Base-by-base conservation (phyloP, 1,140 invertebrate genomes). In the Tetranychus cinnabarinus region DNA sequence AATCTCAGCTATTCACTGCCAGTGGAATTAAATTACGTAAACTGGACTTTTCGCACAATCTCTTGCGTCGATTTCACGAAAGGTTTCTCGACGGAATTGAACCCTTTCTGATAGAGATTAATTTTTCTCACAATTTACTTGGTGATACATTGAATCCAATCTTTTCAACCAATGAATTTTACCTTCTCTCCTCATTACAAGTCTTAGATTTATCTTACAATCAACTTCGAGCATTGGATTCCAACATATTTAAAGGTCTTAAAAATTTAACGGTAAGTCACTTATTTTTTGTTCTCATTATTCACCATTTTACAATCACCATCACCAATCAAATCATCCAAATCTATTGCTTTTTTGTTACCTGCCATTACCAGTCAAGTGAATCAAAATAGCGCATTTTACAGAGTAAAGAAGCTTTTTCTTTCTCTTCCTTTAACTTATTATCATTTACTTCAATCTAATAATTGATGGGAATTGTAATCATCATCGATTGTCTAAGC, bases 111-210 rank as follows among this genome's bases (percentile, higher is more conserved):
- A 79, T 80, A 23, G 81, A 84, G 65, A 69, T 92, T 46, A 76
- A 79, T 36, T 71, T 91, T 23, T 77, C 80, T 10, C 78, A 87
- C 67, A 92, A 92, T 71, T 73, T 87, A 31, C 73, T 92, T 3
- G 88, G 88, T 1, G 86, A 90, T 68, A 85, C 82, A 66, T 73
- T 90, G 1, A 90, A 89, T 72, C 87, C 87, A 0, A 86, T 90
- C 62, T 90, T 90, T 69, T 85, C 85, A 1, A 84, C 81, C 12
- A 81, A 80, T 33, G 86, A 89, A 69, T 81, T 89, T 61, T 83
- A 84, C 62, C 79, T 81, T n/a, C 70, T 88, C 58, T 75, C 73
- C 2, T 75, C 77, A 42, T 69, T 88, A 42, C 70, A 77, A 67
- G 72, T 74, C 3, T 69, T 91, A 35, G 85, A 89, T 72, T 73